Evolutionary conservation across 2,113 vertebrate species (phyloP).

Genomic region (Chlamydotis undulata): DNA sequence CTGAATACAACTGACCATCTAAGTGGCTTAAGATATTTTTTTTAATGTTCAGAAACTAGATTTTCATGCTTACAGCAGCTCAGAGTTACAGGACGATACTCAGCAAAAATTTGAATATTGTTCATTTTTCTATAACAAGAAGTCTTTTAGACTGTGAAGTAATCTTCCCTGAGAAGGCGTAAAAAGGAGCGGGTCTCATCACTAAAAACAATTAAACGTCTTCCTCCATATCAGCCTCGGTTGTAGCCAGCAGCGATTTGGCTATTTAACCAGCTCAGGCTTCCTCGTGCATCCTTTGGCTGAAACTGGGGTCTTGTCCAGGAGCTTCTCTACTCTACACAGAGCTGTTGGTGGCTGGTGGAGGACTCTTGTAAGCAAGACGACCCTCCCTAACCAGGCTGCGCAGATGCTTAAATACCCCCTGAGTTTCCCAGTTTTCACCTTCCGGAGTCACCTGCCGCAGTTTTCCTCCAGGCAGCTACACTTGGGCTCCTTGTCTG

Average conservation of each 20-base stretch:
- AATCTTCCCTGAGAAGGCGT: background rate
- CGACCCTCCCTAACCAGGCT: background rate
- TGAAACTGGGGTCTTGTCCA: background rate
- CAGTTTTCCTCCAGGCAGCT: background rate
- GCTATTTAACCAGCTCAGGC: background rate
- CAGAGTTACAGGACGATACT: background rate
- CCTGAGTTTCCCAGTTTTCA: background rate
- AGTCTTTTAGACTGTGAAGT: background rate
- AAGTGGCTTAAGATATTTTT: background rate
- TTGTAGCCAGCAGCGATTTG: background rate
- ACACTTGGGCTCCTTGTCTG: background rate
- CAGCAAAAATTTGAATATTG: background rate
- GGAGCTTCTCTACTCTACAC: background rate
- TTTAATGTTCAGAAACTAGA: background rate
- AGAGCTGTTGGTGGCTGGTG: background rate
- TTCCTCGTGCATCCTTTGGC: background rate
- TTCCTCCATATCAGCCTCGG: background rate
- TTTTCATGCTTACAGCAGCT: background rate
- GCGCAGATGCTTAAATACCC: background rate
- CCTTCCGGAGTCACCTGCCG: rapidly evolving
- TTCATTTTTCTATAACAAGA: background rate
- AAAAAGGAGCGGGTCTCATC: background rate
- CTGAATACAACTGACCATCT: background rate
- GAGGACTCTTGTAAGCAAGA: background rate
- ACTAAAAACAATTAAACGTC: background rate